Evolutionary conservation across 1,140 invertebrate genomes (phyloP), one percentile per base, ranked within the genome.

Genomic region (Octopus sinensis): DNA sequence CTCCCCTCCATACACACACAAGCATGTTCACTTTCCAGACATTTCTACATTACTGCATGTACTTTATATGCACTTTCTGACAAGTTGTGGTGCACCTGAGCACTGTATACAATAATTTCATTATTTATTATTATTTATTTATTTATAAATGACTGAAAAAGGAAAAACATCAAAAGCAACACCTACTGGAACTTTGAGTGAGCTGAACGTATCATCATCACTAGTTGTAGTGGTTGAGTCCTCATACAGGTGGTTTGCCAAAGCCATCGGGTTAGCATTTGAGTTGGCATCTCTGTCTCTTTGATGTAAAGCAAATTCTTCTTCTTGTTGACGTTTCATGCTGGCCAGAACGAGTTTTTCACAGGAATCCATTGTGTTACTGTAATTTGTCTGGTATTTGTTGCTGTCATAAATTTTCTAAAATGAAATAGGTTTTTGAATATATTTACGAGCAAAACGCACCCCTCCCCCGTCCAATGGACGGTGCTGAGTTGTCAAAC

Each of bases 171-270:
- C 3, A 43, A 43, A 43, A 43, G 23, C 80, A 54, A 17, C 54
- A 86, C 85, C 85, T 84, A 88, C 88, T 1, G 87, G 87, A 4
- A 85, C 87, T 75, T 87, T 86, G 85, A 86, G 88, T 6, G 87
- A 87, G 81, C 87, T 88, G 76, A 85, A 86, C 17, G 86, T 87
- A 52, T 88, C 88, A 80, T 88, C 88, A 83, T 87, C 86, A 83
- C 84, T 86, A 17, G 85, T 86, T 12, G 84, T 84, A n/a, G 84
- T 83, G 3, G 85, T 85, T 17, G 85, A 87, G 76, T 88, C 86
- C n/a, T 84, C 85, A 81, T 84, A 86, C 23, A 86, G 10, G 43
- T 85, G 84, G 30, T 75, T 79, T 3, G 75, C 80, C 79, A 78
- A 54, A 54, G 76, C 54, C 17, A 17, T 9, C 12, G 77, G 62